A percentile compares a stretch with the other conserved stretches of the same genome.
phyloP scores from a whole-genome alignment of 1,140 invertebrate species.

The Contarinia nasturtii region DNA sequence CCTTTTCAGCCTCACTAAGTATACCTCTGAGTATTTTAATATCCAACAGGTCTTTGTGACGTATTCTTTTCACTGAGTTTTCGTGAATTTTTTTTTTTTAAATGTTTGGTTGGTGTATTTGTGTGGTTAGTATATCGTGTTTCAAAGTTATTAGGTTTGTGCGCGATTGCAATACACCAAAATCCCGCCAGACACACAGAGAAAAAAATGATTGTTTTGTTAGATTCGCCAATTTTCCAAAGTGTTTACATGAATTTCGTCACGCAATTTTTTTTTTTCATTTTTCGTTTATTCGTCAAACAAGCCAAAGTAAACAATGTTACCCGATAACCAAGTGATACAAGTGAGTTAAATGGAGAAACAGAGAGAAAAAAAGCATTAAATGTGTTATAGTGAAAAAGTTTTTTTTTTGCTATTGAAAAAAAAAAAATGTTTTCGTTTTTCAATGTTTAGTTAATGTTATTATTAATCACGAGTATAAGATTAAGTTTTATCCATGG shows the following conservation, averaged over 20 bases:
- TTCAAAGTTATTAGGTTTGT: not conserved
- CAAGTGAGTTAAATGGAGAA: not conserved
- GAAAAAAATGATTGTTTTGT: not conserved
- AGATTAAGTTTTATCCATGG: no score
- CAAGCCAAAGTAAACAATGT: no score
- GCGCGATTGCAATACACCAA: not conserved
- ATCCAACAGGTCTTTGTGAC: conserved; percentile 25
- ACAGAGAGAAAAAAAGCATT: conserved; percentile 3
- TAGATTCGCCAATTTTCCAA: not conserved
- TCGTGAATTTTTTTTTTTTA: not conserved
- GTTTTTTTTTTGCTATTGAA: not conserved
- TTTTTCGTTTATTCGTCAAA: no score
- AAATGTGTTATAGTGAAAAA: conserved; percentile 2
- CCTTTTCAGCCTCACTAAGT: not conserved
- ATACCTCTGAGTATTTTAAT: conserved; percentile 25
- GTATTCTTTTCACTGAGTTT: conserved; percentile 3
- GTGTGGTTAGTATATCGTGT: conserved; percentile 1
- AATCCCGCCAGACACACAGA: not conserved
- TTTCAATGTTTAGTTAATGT: no score
- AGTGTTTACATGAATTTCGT: no score
- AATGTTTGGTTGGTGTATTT: not conserved
- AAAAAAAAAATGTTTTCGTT: no score
- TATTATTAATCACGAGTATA: no score
- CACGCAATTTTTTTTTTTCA: no score
- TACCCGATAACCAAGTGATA: no score